Base-by-base conservation (phyloP, 2,888 invertebrate genomes). In the Pheosia gnoma region DNA sequence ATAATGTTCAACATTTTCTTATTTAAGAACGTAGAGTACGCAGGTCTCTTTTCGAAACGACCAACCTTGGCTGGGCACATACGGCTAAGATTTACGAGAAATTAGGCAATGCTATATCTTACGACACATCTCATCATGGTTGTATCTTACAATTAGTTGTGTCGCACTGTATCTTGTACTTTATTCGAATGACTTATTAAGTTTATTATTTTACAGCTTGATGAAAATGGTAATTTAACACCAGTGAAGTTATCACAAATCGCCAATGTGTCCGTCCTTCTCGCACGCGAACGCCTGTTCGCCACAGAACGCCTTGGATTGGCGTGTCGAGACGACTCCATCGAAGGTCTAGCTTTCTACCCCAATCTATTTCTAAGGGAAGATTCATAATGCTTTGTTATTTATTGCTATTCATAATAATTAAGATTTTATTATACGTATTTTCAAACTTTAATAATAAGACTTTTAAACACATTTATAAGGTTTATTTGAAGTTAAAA, bases 301-400 rank as follows among this genome's bases (percentile, higher is more conserved):
- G 96, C 97, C 4, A 96, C 98, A 0, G 99, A 99, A 89, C 96
- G 96, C 67, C 94, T 95, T 74, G 99, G 98, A 0, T 94, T 96
- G 78, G 95, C 98, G 3, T 99, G 99, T 83, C 95, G 99, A 62
- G 99, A 99, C 90, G 99, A 99, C 85, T 97, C 98, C 0, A 97
- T 99, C 62, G 98, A 99, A 92, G 99, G 99, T 8, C 92, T 99
- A 52, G 95, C 97, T 63, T 99, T 99, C 91, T 99, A 97, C 92
- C 97, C 98, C 0, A 99, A 99, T 94, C 89, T 95, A 63, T 97
- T 99, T 88, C 89, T 97, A 53, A 89, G 75, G 86, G 91, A 89
- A 77, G 78, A 77, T 47, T 85, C 72, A 47, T 83, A 79, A 75
- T 72, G 4, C 25, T 45, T 45, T 57, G 36, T 57, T 57, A 10